Evolutionary conservation across 2,888 invertebrate species (phyloP), one percentile per base, ranked within the genome.

Genomic region (Macroteleia sp.): DNA sequence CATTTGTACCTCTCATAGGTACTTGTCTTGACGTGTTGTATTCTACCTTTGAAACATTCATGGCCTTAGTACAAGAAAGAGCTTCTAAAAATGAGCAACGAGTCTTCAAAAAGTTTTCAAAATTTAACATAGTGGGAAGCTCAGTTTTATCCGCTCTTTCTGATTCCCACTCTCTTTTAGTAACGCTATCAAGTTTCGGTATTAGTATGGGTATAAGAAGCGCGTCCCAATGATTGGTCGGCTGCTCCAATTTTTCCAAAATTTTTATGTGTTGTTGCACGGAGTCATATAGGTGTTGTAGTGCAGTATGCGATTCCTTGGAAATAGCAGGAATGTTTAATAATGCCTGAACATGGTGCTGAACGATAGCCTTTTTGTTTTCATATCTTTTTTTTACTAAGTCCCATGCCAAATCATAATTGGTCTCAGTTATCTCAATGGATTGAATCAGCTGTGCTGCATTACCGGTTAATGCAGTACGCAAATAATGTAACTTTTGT

Each of bases 261-360:
- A n/a, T n/a, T n/a, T n/a, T n/a, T n/a, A n/a, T n/a, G n/a, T n/a
- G n/a, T n/a, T n/a, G n/a, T n/a, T n/a, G n/a, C n/a, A n/a, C n/a
- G n/a, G n/a, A n/a, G n/a, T n/a, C n/a, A n/a, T n/a, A n/a, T n/a
- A 57, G 12, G 9, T 61, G 61, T 20, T 25, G 20, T 4, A 61
- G 20, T 5, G 34, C 32, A 1, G 36, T 1, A 22, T 62, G 25
- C 3, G 44, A 36, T 46, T 46, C 44, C 42, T 42, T 44, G n/a
- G 22, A 16, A 2, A 61, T 9, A 19, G 5, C 17, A 3, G 61
- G 34, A 14, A 61, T 19, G 12, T 44, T 46, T 2, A 61, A 28
- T 3, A 61, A 32, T 1, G 44, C 61, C n/a, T 36, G 46, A 6
- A 34, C 22, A 17, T 61, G 44, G 16, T 44, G 20, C 12, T 61